phyloP scores from a whole-genome alignment of 1,140 invertebrate genomes.

The Acromyrmex heyeri region DNA sequence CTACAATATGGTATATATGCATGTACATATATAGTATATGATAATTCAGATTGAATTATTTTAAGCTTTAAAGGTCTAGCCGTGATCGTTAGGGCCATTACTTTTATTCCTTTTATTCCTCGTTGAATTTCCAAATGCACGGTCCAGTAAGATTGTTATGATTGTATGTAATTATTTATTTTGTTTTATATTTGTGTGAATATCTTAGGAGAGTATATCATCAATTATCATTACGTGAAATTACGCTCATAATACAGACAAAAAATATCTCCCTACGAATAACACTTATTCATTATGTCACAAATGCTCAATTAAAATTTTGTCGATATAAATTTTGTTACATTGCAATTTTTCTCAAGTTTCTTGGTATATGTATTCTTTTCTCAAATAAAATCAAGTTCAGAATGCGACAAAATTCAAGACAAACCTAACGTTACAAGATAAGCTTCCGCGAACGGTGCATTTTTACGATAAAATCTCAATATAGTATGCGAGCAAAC shows the following conservation, averaged over 20 bases:
- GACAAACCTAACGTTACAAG: constrained; percentile 20
- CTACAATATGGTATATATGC: too few relatives aligned
- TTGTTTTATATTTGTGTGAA: not conserved
- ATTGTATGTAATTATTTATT: not conserved
- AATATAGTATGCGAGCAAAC: constrained; percentile 53
- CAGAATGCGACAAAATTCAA: constrained; percentile 11
- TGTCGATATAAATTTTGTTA: not conserved
- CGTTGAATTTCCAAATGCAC: too few relatives aligned
- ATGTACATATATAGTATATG: too few relatives aligned
- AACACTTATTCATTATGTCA: not conserved
- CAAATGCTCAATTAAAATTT: not conserved
- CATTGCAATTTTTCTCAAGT: not conserved
- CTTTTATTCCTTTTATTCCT: too few relatives aligned
- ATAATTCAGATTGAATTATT: too few relatives aligned
- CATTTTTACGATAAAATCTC: constrained; percentile 48
- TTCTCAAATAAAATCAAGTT: constrained; percentile 3
- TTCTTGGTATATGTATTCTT: not conserved
- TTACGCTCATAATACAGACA: not conserved
- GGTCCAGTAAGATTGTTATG: too few relatives aligned
- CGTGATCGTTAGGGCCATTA: too few relatives aligned
- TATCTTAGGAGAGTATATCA: not conserved
- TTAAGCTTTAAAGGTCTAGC: too few relatives aligned
- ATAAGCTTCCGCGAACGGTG: constrained; percentile 31
- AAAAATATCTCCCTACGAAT: not conserved
- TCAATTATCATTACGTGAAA: not conserved